These are phyloP conservation scores for Drosophila prosaltans DNA, from an alignment of 1,140 invertebrate species.

Conservation along the genomic window DNA sequence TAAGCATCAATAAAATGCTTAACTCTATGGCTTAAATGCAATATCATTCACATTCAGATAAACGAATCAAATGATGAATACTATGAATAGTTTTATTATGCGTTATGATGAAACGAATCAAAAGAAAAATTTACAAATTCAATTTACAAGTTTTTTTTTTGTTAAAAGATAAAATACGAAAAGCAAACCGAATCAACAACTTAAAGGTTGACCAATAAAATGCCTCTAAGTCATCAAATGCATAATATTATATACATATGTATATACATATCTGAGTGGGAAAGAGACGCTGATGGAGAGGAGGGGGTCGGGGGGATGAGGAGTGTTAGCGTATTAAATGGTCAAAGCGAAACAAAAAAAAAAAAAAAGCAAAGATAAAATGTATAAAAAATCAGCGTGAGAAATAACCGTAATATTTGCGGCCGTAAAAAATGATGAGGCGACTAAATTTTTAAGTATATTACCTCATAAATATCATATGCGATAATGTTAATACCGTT, in stretches of 20 bases:
- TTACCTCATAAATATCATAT: conserved; percentile 6
- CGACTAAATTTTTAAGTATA: conserved; percentile 10
- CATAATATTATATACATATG: neutral
- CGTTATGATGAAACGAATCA: neutral
- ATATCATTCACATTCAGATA: too few species aligned
- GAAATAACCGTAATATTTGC: conserved; percentile 3
- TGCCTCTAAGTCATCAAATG: conserved; percentile 30
- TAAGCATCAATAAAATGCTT: neutral
- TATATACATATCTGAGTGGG: neutral
- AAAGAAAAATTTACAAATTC: conserved; percentile 33
- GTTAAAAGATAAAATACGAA: neutral
- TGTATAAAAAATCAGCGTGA: neutral
- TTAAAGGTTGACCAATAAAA: conserved; percentile 45
- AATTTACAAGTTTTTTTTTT: conserved; percentile 17
- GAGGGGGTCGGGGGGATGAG: neutral
- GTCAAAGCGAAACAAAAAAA: neutral
- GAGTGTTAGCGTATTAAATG: too few species aligned
- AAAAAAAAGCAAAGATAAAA: neutral
- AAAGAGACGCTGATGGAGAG: neutral
- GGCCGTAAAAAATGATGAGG: conserved; percentile 3
- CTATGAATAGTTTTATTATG: neutral
- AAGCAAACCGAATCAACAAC: conserved; percentile 12
- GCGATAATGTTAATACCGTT: conserved; percentile 2
- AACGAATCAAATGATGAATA: conserved; percentile 19
- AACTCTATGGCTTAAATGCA: too few species aligned